Conservation (phyloP, 2,888 invertebrate genomes). For the Hirtodrosophila duncani region DNA sequence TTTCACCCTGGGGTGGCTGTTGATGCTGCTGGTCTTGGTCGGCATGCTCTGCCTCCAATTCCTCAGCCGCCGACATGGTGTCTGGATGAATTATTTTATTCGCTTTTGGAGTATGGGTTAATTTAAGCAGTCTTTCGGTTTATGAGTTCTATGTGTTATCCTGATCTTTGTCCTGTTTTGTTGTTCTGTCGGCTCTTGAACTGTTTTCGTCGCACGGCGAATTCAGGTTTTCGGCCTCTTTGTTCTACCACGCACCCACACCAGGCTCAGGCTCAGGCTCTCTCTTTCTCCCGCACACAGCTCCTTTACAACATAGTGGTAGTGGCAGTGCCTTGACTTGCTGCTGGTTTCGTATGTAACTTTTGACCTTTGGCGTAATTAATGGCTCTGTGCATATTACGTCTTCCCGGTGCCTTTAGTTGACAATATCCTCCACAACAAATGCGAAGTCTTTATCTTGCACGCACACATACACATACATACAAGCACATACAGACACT, state of each 20-base stretch:
- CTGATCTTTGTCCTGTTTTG: constrained; percentile 15
- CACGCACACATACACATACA: constrained; percentile 34
- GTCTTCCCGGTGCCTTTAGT: constrained; percentile 16
- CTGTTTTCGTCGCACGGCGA: constrained; percentile 16
- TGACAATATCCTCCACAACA: constrained; percentile 52
- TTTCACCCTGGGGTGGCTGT: constrained; percentile 6
- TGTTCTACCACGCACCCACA: constrained; percentile 43
- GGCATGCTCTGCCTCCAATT: constrained; percentile 56
- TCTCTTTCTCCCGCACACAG: constrained; percentile 4
- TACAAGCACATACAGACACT: constrained; percentile 15
- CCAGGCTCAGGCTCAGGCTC: constrained; percentile 12
- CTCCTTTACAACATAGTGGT: constrained; percentile 15
- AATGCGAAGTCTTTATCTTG: constrained; percentile 57
- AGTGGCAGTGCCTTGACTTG: background rate
- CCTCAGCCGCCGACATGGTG: constrained; percentile 60
- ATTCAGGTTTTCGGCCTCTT: constrained; percentile 37
- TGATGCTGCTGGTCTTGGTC: constrained; percentile 51
- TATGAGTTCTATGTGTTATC: constrained; percentile 9
- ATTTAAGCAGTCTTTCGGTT: constrained; percentile 53
- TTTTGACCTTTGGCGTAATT: constrained; percentile 63
- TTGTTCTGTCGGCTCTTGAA: background rate
- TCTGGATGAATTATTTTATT: constrained; percentile 16
- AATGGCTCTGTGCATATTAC: constrained; percentile 56
- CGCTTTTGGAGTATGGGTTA: constrained; percentile 23
- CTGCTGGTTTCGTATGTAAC: constrained; percentile 35